Conservation (phyloP, 2,797 vertebrate species). For the Eurystomus glaucurus region DNA sequence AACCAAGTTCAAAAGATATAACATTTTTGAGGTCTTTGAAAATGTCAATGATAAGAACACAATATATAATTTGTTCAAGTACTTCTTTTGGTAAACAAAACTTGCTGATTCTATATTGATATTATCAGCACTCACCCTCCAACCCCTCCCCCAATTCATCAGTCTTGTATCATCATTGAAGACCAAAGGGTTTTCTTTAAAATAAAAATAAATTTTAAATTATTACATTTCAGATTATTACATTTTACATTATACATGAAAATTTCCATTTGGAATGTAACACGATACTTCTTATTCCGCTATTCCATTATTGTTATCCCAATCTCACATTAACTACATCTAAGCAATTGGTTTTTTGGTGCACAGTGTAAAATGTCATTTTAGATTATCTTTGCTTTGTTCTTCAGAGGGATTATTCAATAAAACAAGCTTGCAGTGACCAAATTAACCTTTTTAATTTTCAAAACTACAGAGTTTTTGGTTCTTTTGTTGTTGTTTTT, state of each 20-base stretch:
- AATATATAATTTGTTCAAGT: neutral
- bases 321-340: neutral
- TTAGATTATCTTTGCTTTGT: constrained; percentile 46
- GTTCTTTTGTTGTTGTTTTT: neutral
- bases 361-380: constrained; percentile 46
- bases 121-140: neutral
- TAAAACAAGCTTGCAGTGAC: constrained; percentile 6
- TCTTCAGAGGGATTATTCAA: constrained; percentile 23
- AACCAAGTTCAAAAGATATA: neutral
- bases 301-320: constrained; percentile 1
- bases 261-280: neutral
- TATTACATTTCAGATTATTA: no score
- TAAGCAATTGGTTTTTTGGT: neutral
- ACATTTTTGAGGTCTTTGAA: neutral
- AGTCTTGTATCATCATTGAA: neutral
- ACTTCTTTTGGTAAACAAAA: neutral
- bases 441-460: constrained; percentile 64
- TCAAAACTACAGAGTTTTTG: neutral
- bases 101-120: neutral
- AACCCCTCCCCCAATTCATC: neutral
- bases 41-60: neutral
- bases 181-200: neutral
- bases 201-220: no score
- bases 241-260: neutral
- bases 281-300: neutral